phyloP scores from a whole-genome alignment of 2,113 vertebrate genomes.

The Erythrocercus mccallii region DNA sequence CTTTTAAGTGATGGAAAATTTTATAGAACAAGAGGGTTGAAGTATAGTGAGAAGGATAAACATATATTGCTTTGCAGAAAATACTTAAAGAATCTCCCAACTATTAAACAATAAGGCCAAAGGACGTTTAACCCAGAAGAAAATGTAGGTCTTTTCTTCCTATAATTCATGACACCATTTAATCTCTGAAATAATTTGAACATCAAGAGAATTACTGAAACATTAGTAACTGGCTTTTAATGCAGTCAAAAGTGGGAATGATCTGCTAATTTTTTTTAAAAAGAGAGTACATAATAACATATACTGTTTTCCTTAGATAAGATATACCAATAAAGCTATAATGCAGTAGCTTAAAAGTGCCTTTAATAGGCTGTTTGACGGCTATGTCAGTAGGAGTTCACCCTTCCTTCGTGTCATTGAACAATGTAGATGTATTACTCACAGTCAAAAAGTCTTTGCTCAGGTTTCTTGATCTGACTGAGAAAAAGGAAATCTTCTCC shows the following conservation, averaged over 20 bases:
- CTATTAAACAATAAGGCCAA: background rate
- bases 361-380: background rate
- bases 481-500: background rate
- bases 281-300: background rate
- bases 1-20: background rate
- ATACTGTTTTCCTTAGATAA: background rate
- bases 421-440: accelerated
- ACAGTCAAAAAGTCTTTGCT: background rate
- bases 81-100: background rate
- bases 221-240: background rate
- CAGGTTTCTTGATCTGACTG: background rate
- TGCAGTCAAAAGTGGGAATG: background rate
- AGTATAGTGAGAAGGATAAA: background rate
- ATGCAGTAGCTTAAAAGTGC: background rate
- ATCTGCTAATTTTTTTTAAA: background rate
- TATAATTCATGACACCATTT: background rate
- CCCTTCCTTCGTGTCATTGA: background rate
- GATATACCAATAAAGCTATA: background rate
- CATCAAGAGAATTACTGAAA: background rate
- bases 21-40: background rate
- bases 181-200: background rate
- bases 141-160: background rate
- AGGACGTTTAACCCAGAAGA: background rate
- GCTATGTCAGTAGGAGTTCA: background rate
- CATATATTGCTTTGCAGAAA: background rate